Evolutionary conservation across 1,140 invertebrate genomes (phyloP).

Genomic region (Bombus haemorrhoidalis): DNA sequence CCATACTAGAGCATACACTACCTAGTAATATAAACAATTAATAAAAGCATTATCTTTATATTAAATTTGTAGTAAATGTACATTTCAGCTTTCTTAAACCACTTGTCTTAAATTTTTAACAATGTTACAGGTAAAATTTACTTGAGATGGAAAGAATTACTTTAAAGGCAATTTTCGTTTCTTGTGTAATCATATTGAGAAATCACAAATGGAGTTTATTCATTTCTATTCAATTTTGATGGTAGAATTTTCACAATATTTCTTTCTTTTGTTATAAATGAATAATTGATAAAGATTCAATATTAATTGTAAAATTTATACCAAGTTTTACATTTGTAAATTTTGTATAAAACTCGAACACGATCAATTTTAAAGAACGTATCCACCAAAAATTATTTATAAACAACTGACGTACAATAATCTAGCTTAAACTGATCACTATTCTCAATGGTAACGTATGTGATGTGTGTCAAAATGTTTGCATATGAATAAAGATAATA

Average conservation of each 20-base stretch:
- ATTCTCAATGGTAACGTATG: background rate
- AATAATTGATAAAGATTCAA: background rate
- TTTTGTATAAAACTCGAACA: background rate
- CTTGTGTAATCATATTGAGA: conserved; percentile 37
- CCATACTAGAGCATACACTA: conserved; percentile 56
- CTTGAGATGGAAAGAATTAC: conserved; percentile 3
- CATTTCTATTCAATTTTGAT: background rate
- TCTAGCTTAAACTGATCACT: conserved; percentile 7
- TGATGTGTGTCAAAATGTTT: conserved; percentile 43
- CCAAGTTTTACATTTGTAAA: background rate
- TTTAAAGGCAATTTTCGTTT: conserved; percentile 27
- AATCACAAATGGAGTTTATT: background rate
- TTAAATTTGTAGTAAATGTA: no score
- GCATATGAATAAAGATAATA: background rate
- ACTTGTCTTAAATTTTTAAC: background rate
- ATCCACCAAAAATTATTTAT: conserved; percentile 10
- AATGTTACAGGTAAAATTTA: background rate
- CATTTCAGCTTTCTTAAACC: background rate
- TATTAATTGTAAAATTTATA: background rate
- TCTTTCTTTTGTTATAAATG: background rate
- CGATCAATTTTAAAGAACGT: background rate
- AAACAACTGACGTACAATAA: conserved; percentile 30
- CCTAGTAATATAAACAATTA: conserved; percentile 33
- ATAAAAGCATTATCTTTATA: background rate
- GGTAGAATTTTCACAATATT: background rate